These are phyloP conservation scores for Microplitis demolitor DNA, from an alignment of 1,140 invertebrate species.

Conservation along the genomic window DNA sequence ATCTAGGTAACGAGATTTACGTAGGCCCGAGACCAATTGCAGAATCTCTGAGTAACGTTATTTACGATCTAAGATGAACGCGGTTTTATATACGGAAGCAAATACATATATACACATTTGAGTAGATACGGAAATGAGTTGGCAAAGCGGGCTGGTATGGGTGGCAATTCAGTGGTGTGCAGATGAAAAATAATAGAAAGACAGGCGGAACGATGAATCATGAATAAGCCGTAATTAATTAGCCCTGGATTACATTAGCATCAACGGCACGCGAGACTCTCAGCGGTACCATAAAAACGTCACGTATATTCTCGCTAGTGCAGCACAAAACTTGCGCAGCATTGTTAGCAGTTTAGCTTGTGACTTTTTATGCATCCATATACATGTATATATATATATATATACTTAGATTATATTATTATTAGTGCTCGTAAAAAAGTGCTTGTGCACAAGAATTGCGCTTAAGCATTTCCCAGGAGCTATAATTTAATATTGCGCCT, in stretches of 20 bases:
- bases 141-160: too few relatives aligned
- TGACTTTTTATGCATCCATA: conserved; percentile 3
- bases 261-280: conserved; percentile 49
- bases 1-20: conserved; percentile 35
- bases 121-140: not conserved
- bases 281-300: conserved; percentile 51
- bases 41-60: conserved; percentile 22
- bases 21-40: conserved; percentile 36
- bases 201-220: conserved; percentile 45
- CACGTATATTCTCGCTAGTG: conserved; percentile 47
- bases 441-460: not conserved
- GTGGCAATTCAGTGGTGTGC: too few relatives aligned
- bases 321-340: conserved; percentile 18
- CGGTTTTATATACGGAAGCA: not conserved
- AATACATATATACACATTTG: not conserved
- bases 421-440: not conserved
- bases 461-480: not conserved
- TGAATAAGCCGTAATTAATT: conserved; percentile 55
- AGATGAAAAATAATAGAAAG: conserved; percentile 25
- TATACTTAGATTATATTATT: not conserved
- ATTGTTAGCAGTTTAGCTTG: conserved; percentile 31
- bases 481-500: not conserved
- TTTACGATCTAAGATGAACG: conserved; percentile 27
- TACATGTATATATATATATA: not conserved
- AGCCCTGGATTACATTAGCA: conserved; percentile 49